These are phyloP conservation scores for Spheniscus humboldti DNA, from an alignment of 2,797 vertebrate genomes.

Conservation along the genomic window DNA sequence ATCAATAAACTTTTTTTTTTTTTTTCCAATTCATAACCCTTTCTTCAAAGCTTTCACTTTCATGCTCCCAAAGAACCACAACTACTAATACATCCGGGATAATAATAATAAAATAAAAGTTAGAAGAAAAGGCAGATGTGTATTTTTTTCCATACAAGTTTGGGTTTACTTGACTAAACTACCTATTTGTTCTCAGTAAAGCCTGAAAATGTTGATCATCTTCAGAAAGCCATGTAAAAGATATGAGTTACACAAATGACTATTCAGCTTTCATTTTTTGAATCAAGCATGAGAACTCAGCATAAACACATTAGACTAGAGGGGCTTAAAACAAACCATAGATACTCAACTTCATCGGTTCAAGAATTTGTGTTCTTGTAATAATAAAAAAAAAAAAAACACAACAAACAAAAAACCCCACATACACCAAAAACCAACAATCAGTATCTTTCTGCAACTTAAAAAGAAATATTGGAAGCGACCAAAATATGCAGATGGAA, in stretches of 20 bases:
- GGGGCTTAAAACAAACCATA: neutral
- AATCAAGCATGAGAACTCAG: neutral
- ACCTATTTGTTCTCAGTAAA: neutral
- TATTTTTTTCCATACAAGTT: neutral
- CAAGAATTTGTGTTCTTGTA: neutral
- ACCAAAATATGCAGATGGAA: neutral
- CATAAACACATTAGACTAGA: neutral
- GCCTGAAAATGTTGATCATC: neutral
- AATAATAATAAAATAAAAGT: neutral
- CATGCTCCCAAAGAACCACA: neutral
- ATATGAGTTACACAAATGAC: neutral
- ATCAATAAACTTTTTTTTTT: neutral
- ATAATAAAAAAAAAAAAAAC: neutral
- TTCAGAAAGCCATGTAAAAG: neutral
- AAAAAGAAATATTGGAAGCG: neutral
- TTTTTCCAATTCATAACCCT: neutral
- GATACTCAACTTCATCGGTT: neutral
- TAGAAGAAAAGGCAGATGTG: neutral
- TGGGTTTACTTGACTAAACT: neutral
- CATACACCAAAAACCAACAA: neutral
- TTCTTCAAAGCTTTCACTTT: neutral
- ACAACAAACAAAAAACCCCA: neutral
- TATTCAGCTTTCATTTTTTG: neutral
- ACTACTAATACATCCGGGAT: neutral
- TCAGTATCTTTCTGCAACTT: neutral